Evolutionary conservation across 2,888 invertebrate species (phyloP).

Genomic region (Nomada goodeniana): DNA sequence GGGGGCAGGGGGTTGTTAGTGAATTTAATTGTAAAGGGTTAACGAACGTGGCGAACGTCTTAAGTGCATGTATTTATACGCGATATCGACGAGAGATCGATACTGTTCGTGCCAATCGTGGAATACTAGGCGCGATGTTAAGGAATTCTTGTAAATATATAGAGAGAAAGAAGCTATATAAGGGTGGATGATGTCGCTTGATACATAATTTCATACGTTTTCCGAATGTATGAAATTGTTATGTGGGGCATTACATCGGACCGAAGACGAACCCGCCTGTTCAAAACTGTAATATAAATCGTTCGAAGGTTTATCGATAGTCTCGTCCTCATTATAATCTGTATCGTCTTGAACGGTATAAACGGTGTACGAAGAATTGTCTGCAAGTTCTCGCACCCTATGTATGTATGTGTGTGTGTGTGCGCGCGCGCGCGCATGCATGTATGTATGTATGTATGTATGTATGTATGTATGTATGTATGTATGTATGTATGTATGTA

Average conservation of each 20-base stretch:
- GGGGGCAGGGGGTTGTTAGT: neutral
- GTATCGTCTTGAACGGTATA: conserved; percentile 54
- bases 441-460: conserved; percentile 63
- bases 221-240: conserved; percentile 24
- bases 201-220: conserved; percentile 30
- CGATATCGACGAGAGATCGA: conserved; percentile 1
- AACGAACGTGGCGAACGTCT: neutral
- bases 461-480: conserved; percentile 57
- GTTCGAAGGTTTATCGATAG: conserved; percentile 58
- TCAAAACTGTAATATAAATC: conserved; percentile 81
- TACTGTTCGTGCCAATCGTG: conserved; percentile 29
- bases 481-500: conserved; percentile 60
- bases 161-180: neutral
- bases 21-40: neutral
- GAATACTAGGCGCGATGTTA: conserved; percentile 40
- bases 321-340: conserved; percentile 63
- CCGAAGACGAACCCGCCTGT: conserved; percentile 75
- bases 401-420: conserved; percentile 60
- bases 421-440: too few relatives aligned
- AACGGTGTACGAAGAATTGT: conserved; percentile 48
- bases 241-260: conserved; percentile 69
- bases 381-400: conserved; percentile 53
- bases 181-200: conserved; percentile 21
- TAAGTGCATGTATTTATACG: conserved; percentile 2
- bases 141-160: conserved; percentile 61